Evolutionary conservation across 2,888 invertebrate species (phyloP), one percentile per base, ranked within the genome.

Genomic region (Augiades crinisus): DNA sequence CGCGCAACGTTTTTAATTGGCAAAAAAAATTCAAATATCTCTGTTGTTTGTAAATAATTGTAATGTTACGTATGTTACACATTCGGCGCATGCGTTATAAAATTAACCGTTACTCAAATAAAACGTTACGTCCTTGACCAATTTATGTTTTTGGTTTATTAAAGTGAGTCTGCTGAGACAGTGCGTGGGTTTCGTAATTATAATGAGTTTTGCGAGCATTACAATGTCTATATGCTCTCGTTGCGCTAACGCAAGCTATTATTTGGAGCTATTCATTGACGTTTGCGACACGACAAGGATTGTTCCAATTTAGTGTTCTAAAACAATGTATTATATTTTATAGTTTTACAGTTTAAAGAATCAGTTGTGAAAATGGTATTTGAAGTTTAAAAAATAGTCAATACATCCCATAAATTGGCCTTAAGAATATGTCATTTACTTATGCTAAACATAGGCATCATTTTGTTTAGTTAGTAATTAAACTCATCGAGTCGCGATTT

Each of bases 101-200:
- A 24, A 27, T 24, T 30, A 22, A 10, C 7, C 19, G 37, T 47
- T 37, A 36, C 51, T 5, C 10, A 43, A 47, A 38, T 30, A 27
- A 43, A 27, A 24, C 22, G 21, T 24, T 46, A 50, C 47, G 67
- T 64, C 77, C 80, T 78, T 80, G 80, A 74, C 79, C 78, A 68
- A 65, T 59, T 62, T 67, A 64, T 65, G 54, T 60, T 65, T 61
- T 61, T 60, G 60, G 61, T 64, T 65, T 67, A 67, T 68, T 59
- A 57, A 46, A 51, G 51, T 47, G 36, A 40, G 47, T 51, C 45
- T 30, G 13, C 31, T 60, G 61, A 63, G 59, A 57, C 58, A 65
- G 62, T 63, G 64, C 62, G 56, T 52, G 60, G 53, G 64, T 65
- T 66, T 68, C 65, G 72, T 50, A 56, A 64, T 54, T 50, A 49